phyloP scores from a whole-genome alignment of 1,140 invertebrate species.

The Penaeus japonicus region DNA sequence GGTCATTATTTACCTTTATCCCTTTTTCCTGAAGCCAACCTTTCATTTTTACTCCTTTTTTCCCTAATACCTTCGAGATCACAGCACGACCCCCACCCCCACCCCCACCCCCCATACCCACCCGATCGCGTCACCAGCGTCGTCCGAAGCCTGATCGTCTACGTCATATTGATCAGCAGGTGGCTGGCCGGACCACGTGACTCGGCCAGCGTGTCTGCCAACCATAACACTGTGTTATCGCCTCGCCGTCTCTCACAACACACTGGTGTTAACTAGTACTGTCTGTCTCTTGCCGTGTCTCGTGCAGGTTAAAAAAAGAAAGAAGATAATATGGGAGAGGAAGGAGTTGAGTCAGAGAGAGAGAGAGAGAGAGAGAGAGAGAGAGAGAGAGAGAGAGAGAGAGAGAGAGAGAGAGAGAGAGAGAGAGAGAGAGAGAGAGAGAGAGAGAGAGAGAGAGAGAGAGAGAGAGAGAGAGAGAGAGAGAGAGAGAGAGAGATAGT shows the following conservation, averaged over 20 bases:
- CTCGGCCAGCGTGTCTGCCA: too few species aligned
- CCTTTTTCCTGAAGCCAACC: neutral
- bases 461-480: neutral
- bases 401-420: neutral
- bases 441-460: conserved; percentile 37
- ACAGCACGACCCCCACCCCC: neutral
- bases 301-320: neutral
- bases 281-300: too few species aligned
- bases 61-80: neutral
- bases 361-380: neutral
- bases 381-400: neutral
- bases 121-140: too few species aligned
- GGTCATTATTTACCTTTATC: neutral
- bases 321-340: neutral
- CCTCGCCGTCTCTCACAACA: too few species aligned
- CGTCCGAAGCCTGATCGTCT: too few species aligned
- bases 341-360: neutral
- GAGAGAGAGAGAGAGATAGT: neutral
- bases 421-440: neutral
- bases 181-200: too few species aligned
- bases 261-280: too few species aligned
- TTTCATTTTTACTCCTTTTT: neutral
- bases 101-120: neutral
- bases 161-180: too few species aligned
- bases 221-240: too few species aligned